Base-by-base conservation (phyloP, 2,888 invertebrate genomes). In the Chironomus riparius region DNA sequence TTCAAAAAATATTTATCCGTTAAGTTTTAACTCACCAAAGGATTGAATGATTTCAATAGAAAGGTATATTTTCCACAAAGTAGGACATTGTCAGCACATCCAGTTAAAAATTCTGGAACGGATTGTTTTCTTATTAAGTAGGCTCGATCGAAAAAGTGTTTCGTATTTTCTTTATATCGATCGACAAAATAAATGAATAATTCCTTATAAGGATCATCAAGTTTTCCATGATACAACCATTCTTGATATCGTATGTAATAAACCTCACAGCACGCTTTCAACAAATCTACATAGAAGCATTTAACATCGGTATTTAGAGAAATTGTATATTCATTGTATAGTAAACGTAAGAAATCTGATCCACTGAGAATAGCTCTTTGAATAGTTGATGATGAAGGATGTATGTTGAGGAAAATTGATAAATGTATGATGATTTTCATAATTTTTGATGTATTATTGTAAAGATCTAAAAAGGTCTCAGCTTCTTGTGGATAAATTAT, bases 221-320 rank as follows among this genome's bases (percentile, higher is more conserved):
- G 85, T 73, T 89, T 87, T 0, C 96, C 97, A 81, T 94, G 91
- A 80, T 94, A 92, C 77, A 96, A 89, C 91, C 96, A 97, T 77
- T 90, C 88, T 80, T 92, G 89, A 48, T 97, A 86, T 81, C 83
- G 81, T 18, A 79, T 80, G 48, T 82, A 85, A 78, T 85, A 84
- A 2, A 81, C 82, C 38, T 80, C 79, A 74, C 83, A 83, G 74
- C 84, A 80, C 12, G 81, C 79, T 22, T 80, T 82, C 47, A 84
- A 70, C 61, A 85, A 79, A 69, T 82, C 83, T 12, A 83, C 79
- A 4, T 83, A 77, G 4, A 84, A 77, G 76, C 82, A 80, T 13
- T 81, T 79, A 47, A 81, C 80, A 71, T 83, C 82, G 47, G 79
- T 79, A 81, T 74, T 38, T 0, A 81, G 80, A 15, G 81, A 79